These are phyloP conservation scores for Xanthia togata DNA, from an alignment of 2,888 invertebrate species.

Conservation along the genomic window DNA sequence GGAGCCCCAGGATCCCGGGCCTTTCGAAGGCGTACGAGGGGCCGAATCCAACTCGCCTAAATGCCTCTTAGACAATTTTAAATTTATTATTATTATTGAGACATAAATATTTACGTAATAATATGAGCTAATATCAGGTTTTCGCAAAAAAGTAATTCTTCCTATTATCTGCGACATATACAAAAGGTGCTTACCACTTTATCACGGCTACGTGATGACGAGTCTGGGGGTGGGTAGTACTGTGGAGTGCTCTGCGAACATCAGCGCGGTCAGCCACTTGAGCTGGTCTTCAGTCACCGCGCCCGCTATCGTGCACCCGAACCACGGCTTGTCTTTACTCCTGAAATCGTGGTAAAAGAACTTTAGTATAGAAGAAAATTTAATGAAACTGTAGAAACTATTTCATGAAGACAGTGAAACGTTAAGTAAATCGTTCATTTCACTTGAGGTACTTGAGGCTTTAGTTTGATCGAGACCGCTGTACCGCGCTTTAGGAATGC, in stretches of 20 bases:
- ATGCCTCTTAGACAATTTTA: too few species aligned
- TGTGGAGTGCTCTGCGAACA: conserved; percentile 92
- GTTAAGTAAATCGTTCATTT: background rate
- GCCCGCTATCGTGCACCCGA: conserved; percentile 95
- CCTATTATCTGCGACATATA: too few species aligned
- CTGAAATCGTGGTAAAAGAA: conserved; percentile 77
- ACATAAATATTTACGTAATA: background rate
- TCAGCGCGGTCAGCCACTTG: conserved; percentile 95
- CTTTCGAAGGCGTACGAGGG: too few species aligned
- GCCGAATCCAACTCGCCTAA: too few species aligned
- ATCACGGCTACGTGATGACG: conserved; percentile 79
- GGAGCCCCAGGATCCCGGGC: too few species aligned
- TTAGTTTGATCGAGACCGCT: too few species aligned
- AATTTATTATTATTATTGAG: background rate
- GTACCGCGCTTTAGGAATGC: too few species aligned
- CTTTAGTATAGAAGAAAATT: background rate
- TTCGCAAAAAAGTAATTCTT: background rate
- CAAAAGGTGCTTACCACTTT: conserved; percentile 4
- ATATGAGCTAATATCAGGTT: background rate
- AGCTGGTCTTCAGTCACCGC: conserved; percentile 93
- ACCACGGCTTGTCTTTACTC: conserved; percentile 94
- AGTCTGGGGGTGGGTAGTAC: conserved; percentile 89
- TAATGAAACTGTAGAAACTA: background rate
- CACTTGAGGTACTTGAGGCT: too few species aligned
- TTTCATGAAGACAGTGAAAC: background rate